Base-by-base conservation (phyloP, 2,113 vertebrate species). In the Urocynchramus pylzowi region DNA sequence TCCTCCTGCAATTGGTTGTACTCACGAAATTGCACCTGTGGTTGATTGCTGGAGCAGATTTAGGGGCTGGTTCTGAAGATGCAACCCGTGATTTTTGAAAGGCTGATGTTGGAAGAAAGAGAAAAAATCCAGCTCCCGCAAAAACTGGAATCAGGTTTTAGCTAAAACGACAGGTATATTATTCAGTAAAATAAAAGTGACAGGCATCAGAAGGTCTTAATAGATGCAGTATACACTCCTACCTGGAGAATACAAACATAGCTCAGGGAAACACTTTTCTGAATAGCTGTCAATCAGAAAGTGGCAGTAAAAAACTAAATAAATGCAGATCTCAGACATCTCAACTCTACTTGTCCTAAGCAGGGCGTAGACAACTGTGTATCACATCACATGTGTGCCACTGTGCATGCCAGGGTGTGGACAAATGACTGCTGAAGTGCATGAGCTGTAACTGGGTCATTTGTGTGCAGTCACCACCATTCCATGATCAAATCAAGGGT, bases 151-250 rank as follows among this genome's bases (percentile, higher is more conserved):
- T 94, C 2, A 11, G 69, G 84, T 91, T 94, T 95, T 71, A 77
- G 67, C 68, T 67, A n/a, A 94, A 97, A 33, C 1, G 52, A 94
- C 95, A 95, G 89, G 92, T 78, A 94, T 82, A 53, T 90, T 93
- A 97, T 92, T 84, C 93, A 93, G 90, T 93, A 87, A 96, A 96
- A 94, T 90, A 53, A 44, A 96, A 96, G 78, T 91, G 95, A 88
- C 96, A 96, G 95, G 73, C 61, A 82, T 90, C 90, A 84, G 44
- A 77, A 86, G 87, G 87, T 93, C 92, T 95, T 90, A 78, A 87
- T 68, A 94, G 94, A 93, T 79, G 59, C 59, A 61, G 52, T n/a
- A 26, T 39, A 76, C 44, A 47, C 45, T 78, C 59, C 77, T 77
- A 67, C 52, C 44, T 21, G 3, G 37, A 69, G 94, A 96, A 96